Percentiles rank a stretch among this genome's conserved stretches.
Evolutionary conservation across 92 coral and sea anemone species (phyloP).

Genomic region (Porites divaricata): DNA sequence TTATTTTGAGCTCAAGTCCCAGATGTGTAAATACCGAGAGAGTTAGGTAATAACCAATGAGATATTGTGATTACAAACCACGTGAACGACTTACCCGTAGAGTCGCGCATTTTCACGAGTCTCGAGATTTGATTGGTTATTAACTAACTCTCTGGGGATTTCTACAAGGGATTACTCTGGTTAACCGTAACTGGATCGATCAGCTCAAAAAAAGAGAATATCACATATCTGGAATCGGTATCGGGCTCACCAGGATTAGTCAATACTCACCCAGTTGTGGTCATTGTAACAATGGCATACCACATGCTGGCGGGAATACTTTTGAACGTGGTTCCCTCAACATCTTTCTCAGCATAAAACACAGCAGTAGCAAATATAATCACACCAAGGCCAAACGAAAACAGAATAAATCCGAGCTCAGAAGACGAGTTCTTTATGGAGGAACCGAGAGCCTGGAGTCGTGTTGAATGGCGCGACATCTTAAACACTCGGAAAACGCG

Average conservation of each 20-base stretch:
- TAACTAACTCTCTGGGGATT: no score
- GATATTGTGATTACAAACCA: background rate
- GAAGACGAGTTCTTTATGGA: slow-evolving; percentile 94
- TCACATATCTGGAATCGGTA: no score
- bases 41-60: no score
- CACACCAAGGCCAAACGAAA: slow-evolving; percentile 90
- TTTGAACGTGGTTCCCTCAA: slow-evolving; percentile 73
- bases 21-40: no score
- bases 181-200: no score
- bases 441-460: slow-evolving; percentile 81
- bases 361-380: slow-evolving; percentile 95
- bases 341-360: slow-evolving; percentile 90
- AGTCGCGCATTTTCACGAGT: no score
- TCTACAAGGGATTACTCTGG: no score
- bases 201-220: no score
- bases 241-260: no score
- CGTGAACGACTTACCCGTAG: background rate
- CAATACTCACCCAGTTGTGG: slow-evolving; percentile 85
- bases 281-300: slow-evolving; percentile 97
- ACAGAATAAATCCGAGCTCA: slow-evolving; percentile 91
- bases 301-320: slow-evolving; percentile 96
- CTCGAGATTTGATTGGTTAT: no score
- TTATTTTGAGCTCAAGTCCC: no score
- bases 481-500: slow-evolving; percentile 94
- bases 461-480: slow-evolving; percentile 86